Evolutionary conservation across 2,113 vertebrate genomes (phyloP), one percentile per base, ranked within the genome.

Genomic region (Phainopepla nitens): DNA sequence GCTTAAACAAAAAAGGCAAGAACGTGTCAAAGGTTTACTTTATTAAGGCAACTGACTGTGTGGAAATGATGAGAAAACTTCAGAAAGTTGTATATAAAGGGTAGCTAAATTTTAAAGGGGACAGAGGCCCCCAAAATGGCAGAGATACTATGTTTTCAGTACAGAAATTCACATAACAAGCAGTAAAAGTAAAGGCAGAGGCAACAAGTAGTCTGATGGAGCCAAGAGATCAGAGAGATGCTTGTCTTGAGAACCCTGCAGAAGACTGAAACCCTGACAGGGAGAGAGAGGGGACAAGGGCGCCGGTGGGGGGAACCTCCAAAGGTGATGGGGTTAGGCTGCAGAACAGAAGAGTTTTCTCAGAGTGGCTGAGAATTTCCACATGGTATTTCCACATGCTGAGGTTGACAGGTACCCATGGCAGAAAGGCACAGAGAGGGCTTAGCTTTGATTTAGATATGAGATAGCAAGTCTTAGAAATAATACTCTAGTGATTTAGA

Each of bases 301-400:
- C 49, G 36, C n/a, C 5, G 0, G 16, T 25, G 49, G 49, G 3
- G 41, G 7, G 2, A 5, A 3, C 13, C 29, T 50, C 15, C 2
- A 4, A 25, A 15, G 15, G 10, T 22, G 15, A 9, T 27, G 18
- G 27, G 7, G 7, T 70, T 39, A 19, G 23, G 25, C 36, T 29
- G 17, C 0, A 5, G 21, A 57, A 33, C 21, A 71, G 31, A 64
- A 10, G 6, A 41, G 18, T 42, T 42, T 62, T 64, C 75, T 62
- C 50, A 11, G 18, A 64, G n/a, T 4, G 33, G 29, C 39, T 39
- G 39, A 39, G 29, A 16, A 5, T 70, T 64, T 89, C 50, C 57
- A 41, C 18, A 36, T 7, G 0, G 29, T 19, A 5, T 69, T 64
- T 89, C 50, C 57, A 41, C 18, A 36, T 7, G 0, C 27, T n/a